Evolutionary conservation across 1,140 invertebrate genomes (phyloP).

Genomic region (Ditylenchus dipsaci): DNA sequence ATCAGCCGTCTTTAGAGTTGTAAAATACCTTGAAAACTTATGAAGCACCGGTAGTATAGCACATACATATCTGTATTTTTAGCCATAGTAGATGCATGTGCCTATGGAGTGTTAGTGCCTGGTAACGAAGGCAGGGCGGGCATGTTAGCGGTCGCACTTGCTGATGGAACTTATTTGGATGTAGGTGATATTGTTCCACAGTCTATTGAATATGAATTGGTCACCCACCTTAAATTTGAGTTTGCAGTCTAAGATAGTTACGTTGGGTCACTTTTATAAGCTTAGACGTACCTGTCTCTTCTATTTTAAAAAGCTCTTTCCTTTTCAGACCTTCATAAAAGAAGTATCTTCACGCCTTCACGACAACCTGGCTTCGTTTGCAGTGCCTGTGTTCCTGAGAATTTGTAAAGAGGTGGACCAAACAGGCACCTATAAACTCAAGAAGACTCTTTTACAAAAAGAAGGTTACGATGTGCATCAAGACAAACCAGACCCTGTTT

Average conservation of each 20-base stretch:
- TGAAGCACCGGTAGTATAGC: too few relatives aligned
- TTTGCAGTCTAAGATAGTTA: too few relatives aligned
- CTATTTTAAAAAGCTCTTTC: background rate
- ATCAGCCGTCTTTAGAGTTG: too few relatives aligned
- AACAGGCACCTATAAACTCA: slow-evolving; percentile 47
- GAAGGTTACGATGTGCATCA: slow-evolving; percentile 36
- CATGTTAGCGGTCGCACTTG: slow-evolving; percentile 77
- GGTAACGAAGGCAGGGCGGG: slow-evolving; percentile 84
- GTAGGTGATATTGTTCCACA: slow-evolving; percentile 18
- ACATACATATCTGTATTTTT: slow-evolving; percentile 53
- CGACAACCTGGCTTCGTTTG: slow-evolving; percentile 36
- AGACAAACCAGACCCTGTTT: slow-evolving; percentile 35
- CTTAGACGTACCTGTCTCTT: background rate
- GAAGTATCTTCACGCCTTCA: slow-evolving; percentile 24
- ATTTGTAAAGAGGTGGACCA: slow-evolving; percentile 45
- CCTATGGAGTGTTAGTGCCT: slow-evolving; percentile 79
- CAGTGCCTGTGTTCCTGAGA: slow-evolving; percentile 43
- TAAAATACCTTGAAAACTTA: too few relatives aligned
- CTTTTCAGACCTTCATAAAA: slow-evolving; percentile 31
- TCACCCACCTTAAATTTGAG: too few relatives aligned
- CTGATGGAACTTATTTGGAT: slow-evolving; percentile 36
- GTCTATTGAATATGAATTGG: too few relatives aligned
- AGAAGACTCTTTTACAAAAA: slow-evolving; percentile 37
- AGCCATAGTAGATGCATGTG: slow-evolving; percentile 80
- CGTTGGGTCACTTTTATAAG: too few relatives aligned